Evolutionary conservation across 2,113 vertebrate species (phyloP).

Genomic region (Ophthalmolycus amberensis): DNA sequence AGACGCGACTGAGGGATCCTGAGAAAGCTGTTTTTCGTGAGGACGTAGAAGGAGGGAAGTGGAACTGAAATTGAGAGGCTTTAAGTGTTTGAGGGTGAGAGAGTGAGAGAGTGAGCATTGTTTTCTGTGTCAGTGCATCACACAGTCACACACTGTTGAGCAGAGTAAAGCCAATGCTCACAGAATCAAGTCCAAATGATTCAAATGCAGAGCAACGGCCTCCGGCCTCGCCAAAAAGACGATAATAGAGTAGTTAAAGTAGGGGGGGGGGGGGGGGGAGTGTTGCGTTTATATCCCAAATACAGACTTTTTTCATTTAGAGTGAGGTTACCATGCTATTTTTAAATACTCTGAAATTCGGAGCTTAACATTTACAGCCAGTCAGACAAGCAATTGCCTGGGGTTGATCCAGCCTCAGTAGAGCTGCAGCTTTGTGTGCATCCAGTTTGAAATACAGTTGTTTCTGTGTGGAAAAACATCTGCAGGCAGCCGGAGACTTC

Average conservation of each 20-base stretch:
- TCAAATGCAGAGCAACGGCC: constrained; percentile 54
- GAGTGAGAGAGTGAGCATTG: background rate
- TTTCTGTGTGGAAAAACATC: constrained; percentile 43
- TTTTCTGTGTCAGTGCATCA: constrained; percentile 12
- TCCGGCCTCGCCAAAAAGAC: background rate
- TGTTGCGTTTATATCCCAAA: background rate
- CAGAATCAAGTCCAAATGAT: constrained; percentile 26
- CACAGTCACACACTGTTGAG: constrained; percentile 45
- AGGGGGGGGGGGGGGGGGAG: background rate
- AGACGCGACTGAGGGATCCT: background rate
- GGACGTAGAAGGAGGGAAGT: constrained; percentile 21
- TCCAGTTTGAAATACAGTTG: constrained; percentile 25
- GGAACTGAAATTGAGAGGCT: constrained; percentile 43
- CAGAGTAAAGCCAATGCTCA: constrained; percentile 13
- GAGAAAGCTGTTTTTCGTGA: constrained; percentile 13
- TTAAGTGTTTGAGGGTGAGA: background rate
- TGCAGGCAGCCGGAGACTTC: constrained; percentile 19
- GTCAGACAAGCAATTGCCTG: background rate
- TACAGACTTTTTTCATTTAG: background rate
- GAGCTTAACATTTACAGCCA: background rate
- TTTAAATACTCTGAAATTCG: background rate
- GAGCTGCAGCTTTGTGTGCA: constrained; percentile 14
- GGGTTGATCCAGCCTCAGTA: background rate
- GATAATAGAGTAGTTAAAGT: constrained; percentile 20
- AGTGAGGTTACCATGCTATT: background rate